These are phyloP conservation scores for Ophioderma brevispina DNA, from an alignment of 35 echinoderm and acorn worm genomes.

Conservation along the genomic window DNA sequence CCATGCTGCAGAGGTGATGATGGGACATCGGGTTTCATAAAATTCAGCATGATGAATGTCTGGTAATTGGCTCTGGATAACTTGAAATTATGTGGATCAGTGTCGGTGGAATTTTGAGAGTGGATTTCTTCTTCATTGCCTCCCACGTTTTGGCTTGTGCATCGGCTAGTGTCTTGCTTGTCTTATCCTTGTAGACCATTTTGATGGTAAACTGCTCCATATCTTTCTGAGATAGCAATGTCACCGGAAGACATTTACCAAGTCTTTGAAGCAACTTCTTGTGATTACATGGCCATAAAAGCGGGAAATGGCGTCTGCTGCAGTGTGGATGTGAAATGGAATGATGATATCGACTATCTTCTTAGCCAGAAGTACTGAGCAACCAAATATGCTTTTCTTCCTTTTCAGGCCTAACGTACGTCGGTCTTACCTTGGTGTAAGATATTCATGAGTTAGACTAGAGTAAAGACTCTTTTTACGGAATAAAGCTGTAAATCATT, in stretches of 20 bases:
- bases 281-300: slow-evolving; percentile 1
- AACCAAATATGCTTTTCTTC: neutral
- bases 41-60: slow-evolving; percentile 36
- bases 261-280: neutral
- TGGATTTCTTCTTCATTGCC: slow-evolving; percentile 15
- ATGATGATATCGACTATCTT: neutral
- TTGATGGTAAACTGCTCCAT: neutral
- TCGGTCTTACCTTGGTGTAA: neutral
- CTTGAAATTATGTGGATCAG: slow-evolving; percentile 17
- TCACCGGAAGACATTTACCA: neutral
- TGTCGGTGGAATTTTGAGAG: neutral
- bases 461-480: slow-evolving; percentile 1
- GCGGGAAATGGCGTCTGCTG: neutral
- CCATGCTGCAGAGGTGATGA: slow-evolving; percentile 16
- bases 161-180: slow-evolving; percentile 4
- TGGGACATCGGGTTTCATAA: slow-evolving; percentile 32
- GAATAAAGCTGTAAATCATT: slow-evolving; percentile 12
- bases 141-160: slow-evolving; percentile 15
- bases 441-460: too few relatives aligned
- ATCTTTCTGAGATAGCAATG: neutral
- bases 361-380: neutral
- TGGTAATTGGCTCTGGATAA: slow-evolving; percentile 22
- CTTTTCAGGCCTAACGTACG: slow-evolving; percentile 12
- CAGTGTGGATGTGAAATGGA: neutral
- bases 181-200: neutral